Conservation (phyloP, 2,888 invertebrate genomes). For the Thecocarcelia acutangulata region DNA sequence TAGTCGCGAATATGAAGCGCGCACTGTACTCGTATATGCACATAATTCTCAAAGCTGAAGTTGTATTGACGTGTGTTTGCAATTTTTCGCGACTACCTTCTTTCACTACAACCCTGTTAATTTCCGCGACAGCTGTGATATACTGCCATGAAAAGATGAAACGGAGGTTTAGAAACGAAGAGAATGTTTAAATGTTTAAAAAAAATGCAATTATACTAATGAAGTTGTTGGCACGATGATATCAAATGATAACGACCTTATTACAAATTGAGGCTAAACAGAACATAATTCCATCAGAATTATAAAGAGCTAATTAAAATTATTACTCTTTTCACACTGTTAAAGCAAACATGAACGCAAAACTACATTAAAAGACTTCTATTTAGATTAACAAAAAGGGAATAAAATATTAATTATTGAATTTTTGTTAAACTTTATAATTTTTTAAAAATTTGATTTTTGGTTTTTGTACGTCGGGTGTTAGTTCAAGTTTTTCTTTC, state of each 20-base stretch:
- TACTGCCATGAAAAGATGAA: conserved; percentile 19
- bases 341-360: neutral
- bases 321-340: conserved; percentile 41
- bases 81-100: neutral
- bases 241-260: conserved; percentile 58
- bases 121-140: neutral
- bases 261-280: conserved; percentile 62
- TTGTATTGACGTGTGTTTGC: no score
- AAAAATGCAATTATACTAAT: conserved; percentile 68
- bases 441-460: no score
- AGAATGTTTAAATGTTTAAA: conserved; percentile 18
- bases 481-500: no score
- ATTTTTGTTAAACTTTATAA: no score
- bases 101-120: conserved; percentile 30
- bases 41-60: no score
- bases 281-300: conserved; percentile 68
- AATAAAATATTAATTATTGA: no score
- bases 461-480: no score
- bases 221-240: conserved; percentile 69
- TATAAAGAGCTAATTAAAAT: conserved; percentile 68
- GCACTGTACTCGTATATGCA: no score
- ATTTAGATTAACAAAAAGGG: no score
- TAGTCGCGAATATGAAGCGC: no score
- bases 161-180: conserved; percentile 7
- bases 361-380: no score